phyloP scores from a whole-genome alignment of 2,113 vertebrate species.

The Mormoops blainvillei region DNA sequence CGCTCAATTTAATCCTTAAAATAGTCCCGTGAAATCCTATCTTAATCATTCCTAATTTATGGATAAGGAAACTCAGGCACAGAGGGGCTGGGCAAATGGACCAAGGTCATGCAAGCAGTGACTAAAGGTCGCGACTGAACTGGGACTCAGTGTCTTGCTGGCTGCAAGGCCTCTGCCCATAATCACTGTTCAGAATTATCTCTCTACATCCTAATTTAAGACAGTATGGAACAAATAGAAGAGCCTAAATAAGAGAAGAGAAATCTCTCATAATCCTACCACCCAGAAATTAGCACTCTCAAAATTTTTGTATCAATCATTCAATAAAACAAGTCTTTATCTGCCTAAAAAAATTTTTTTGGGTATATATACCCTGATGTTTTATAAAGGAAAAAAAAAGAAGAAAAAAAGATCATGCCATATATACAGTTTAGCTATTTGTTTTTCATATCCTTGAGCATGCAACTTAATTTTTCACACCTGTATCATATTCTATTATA shows the following conservation, averaged over 20 bases:
- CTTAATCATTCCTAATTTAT: background rate
- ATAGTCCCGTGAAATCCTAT: background rate
- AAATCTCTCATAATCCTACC: background rate
- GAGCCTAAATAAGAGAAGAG: background rate
- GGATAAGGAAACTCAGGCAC: background rate
- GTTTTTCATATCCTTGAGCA: background rate
- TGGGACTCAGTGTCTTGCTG: background rate
- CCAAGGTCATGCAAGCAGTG: too few species aligned
- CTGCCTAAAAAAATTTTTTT: background rate
- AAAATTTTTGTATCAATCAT: background rate
- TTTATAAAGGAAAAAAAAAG: background rate
- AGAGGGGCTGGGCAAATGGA: background rate
- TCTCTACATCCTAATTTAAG: background rate
- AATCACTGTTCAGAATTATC: background rate
- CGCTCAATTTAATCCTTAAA: background rate
- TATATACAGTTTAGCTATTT: background rate
- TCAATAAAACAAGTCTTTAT: background rate
- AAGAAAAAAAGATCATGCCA: background rate
- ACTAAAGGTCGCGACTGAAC: background rate
- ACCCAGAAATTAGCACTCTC: background rate
- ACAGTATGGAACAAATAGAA: background rate
- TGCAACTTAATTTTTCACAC: background rate
- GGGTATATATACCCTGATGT: background rate
- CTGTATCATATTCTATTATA: too few species aligned
- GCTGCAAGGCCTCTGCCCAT: background rate